Conservation (phyloP, 2,113 vertebrate species). For the Alouatta palliata region DNA sequence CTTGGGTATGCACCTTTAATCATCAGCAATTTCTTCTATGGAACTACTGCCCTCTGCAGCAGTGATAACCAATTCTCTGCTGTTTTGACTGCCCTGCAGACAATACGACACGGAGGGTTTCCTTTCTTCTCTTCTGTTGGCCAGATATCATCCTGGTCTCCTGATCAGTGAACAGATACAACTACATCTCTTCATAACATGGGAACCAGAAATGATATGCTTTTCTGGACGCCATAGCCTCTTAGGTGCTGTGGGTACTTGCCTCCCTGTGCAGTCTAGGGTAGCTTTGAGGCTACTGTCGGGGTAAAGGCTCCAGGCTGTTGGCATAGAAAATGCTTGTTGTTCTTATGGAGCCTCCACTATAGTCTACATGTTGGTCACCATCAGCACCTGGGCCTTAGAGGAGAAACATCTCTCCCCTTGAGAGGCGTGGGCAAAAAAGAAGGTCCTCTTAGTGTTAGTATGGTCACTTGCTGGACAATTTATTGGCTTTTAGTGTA, state of each 20-base stretch:
- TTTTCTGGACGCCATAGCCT: not conserved
- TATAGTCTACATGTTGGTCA: not conserved
- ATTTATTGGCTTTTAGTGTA: not conserved
- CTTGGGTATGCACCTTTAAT: not conserved
- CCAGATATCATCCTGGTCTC: not conserved
- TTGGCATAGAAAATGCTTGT: not conserved
- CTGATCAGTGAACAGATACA: not conserved
- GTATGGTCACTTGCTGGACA: not conserved
- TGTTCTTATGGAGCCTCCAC: not conserved
- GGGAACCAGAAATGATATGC: not conserved
- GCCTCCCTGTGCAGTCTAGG: not conserved
- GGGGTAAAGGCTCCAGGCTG: not conserved
- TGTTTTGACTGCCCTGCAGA: not conserved
- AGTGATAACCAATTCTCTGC: not conserved
- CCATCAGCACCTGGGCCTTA: not conserved
- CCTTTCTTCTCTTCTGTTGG: not conserved
- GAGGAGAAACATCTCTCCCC: not conserved
- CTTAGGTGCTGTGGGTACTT: too few species aligned
- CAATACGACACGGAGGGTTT: not conserved
- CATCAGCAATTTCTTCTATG: not conserved
- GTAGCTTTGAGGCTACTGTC: not conserved
- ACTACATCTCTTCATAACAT: not conserved
- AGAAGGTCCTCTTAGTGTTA: not conserved
- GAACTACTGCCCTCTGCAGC: not conserved
- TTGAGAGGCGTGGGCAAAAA: not conserved